Percentiles rank a stretch among this genome's conserved stretches.
Conservation (phyloP, 2,113 vertebrate species). For the Protobothrops mucrosquamatus region DNA sequence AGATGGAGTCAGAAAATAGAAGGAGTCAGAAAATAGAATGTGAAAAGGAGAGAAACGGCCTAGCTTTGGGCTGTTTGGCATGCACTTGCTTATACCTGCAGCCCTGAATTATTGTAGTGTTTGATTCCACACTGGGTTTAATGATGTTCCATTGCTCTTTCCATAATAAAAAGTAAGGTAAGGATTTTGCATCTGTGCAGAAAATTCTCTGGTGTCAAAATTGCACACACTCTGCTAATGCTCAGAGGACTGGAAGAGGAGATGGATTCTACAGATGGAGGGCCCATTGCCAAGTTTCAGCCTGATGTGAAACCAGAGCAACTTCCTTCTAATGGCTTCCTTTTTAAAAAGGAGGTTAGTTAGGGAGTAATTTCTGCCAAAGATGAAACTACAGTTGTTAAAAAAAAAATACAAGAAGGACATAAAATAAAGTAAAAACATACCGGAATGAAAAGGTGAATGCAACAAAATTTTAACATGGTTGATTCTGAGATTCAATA, state of each 20-base stretch:
- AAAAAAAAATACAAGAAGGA: not conserved
- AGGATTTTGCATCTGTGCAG: slow-evolving; percentile 29
- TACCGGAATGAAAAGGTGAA: not conserved
- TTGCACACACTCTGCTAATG: slow-evolving; percentile 22
- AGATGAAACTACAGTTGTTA: slow-evolving; percentile 56
- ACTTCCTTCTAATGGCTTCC: slow-evolving; percentile 51
- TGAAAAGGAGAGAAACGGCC: not conserved
- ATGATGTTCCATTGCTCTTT: not conserved
- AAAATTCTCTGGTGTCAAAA: slow-evolving; percentile 14
- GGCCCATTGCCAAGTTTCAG: slow-evolving; percentile 48
- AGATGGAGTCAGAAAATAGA: not conserved
- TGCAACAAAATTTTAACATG: not conserved
- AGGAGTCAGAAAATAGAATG: too few relatives aligned
- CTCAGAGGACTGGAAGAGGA: slow-evolving; percentile 47
- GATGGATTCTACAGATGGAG: slow-evolving; percentile 43
- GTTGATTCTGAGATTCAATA: not conserved
- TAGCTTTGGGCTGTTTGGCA: not conserved
- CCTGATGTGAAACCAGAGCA: slow-evolving; percentile 59
- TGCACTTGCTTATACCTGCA: rapidly evolving
- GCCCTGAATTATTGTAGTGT: rapidly evolving
- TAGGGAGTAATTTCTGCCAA: slow-evolving; percentile 46
- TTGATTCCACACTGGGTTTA: slow-evolving; percentile 34
- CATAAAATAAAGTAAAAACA: not conserved
- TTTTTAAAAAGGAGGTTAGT: slow-evolving; percentile 36
- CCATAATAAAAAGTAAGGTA: slow-evolving; percentile 27